These are phyloP conservation scores for Thamnophis sirtalis DNA, from an alignment of 2,113 vertebrate species.

Conservation along the genomic window DNA sequence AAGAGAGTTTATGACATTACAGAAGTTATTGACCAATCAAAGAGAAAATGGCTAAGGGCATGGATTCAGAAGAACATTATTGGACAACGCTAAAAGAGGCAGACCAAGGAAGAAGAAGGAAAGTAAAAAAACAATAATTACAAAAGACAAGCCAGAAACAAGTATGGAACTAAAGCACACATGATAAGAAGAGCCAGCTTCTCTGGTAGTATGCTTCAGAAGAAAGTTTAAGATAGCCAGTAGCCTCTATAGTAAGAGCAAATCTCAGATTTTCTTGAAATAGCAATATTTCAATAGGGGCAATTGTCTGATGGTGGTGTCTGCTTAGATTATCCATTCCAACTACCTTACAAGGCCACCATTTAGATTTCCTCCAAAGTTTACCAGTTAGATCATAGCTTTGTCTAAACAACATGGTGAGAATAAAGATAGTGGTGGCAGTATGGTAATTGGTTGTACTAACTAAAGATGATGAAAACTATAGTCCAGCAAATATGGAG, in stretches of 20 bases:
- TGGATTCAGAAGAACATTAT: background rate
- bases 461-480: background rate
- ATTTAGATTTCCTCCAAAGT: background rate
- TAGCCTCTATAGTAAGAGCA: background rate
- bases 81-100: background rate
- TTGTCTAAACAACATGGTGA: background rate
- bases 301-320: background rate
- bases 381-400: background rate
- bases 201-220: background rate
- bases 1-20: background rate
- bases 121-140: background rate
- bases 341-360: background rate
- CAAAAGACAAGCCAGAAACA: background rate
- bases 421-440: background rate
- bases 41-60: background rate
- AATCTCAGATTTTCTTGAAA: background rate
- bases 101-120: background rate
- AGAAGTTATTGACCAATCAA: background rate
- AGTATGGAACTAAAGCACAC: background rate
- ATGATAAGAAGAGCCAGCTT: background rate
- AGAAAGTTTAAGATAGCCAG: background rate
- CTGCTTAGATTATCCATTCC: background rate
- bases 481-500: background rate
- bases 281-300: background rate
- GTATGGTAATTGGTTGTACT: background rate